These are phyloP conservation scores for Myotis lucifugus DNA, from an alignment of 2,113 vertebrate species.

Conservation along the genomic window DNA sequence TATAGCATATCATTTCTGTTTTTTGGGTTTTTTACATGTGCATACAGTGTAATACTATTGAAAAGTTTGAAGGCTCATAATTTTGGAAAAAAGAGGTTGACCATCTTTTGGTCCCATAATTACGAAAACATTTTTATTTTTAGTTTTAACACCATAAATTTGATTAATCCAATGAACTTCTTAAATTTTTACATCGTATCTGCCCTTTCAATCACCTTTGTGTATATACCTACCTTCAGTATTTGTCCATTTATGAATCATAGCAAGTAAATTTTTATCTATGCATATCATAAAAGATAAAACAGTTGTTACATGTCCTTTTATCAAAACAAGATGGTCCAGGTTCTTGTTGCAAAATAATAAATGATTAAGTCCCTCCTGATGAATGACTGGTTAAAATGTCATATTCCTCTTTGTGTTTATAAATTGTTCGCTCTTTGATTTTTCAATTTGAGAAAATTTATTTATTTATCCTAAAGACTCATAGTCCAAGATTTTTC, in stretches of 20 bases:
- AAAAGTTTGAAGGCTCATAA: background rate
- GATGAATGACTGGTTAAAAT: slow-evolving; percentile 29
- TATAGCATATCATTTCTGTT: background rate
- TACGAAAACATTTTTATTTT: background rate
- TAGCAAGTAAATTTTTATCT: slow-evolving; percentile 28
- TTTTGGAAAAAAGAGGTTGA: background rate
- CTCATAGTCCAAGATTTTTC: background rate
- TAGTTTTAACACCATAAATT: slow-evolving; percentile 20
- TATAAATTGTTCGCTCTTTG: background rate
- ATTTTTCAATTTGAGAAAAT: slow-evolving; percentile 24
- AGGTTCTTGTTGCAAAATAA: background rate
- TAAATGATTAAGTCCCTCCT: background rate
- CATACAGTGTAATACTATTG: background rate
- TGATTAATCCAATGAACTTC: background rate
- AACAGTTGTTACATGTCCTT: background rate
- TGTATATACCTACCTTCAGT: background rate
- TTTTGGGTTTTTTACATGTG: background rate
- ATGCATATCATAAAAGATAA: slow-evolving; percentile 1
- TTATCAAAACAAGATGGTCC: background rate
- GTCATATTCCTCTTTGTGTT: background rate
- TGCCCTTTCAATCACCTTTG: background rate
- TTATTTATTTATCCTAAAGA: background rate
- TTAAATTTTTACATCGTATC: background rate
- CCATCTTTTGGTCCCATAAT: background rate
- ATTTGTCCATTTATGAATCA: background rate